phyloP scores from a whole-genome alignment of 2,113 vertebrate species.

The Mohoua ochrocephala region DNA sequence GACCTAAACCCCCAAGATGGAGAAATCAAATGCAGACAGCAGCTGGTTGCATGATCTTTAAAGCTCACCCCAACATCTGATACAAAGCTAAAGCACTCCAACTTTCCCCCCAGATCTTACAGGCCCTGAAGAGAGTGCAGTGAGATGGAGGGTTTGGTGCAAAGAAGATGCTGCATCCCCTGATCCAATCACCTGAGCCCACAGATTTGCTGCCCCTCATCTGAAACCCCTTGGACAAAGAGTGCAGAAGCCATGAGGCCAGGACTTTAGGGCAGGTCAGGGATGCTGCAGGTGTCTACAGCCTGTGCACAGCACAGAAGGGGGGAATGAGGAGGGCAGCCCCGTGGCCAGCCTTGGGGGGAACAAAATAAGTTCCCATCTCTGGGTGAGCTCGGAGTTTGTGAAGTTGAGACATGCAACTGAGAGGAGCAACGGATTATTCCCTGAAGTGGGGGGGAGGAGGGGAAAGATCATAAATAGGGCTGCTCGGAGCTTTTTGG shows the following conservation, averaged over 20 bases:
- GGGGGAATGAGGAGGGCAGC: accelerated
- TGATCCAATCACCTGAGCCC: neutral
- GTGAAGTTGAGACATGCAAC: neutral
- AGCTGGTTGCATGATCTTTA: neutral
- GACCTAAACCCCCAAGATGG: neutral
- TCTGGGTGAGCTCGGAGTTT: neutral
- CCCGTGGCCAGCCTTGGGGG: accelerated
- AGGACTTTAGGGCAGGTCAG: neutral
- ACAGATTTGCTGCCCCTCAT: neutral
- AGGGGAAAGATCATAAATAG: neutral
- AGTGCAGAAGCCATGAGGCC: accelerated
- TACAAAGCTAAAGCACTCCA: neutral
- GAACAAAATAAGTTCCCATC: neutral
- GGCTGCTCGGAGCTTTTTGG: neutral
- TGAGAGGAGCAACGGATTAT: neutral
- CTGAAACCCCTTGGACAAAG: neutral
- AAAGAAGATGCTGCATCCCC: neutral
- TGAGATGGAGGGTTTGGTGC: neutral
- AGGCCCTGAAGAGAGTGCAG: neutral
- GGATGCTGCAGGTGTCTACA: neutral
- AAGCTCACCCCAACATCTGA: neutral
- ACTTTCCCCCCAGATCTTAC: neutral
- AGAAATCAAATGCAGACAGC: neutral
- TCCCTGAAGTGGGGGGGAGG: neutral
- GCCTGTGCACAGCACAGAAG: neutral